phyloP scores from a whole-genome alignment of 2,797 vertebrate species.

The Takifugu rubripes region DNA sequence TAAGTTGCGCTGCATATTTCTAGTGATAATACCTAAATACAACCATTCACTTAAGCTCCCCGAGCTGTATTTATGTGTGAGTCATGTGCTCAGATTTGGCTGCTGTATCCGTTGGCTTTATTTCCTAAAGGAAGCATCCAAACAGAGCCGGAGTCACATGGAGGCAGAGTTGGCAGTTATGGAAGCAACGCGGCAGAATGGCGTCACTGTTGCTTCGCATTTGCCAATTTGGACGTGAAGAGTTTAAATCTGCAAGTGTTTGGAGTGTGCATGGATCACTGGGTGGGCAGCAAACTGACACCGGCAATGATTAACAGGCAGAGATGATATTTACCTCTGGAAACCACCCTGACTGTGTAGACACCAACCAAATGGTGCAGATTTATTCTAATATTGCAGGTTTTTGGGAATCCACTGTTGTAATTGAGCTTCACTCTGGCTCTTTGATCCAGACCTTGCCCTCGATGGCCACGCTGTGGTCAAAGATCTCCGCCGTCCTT shows the following conservation, averaged over 20 bases:
- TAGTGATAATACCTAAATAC: too few species aligned
- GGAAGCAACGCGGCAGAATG: slow-evolving; percentile 20
- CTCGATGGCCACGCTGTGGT: slow-evolving; percentile 68
- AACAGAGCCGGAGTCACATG: slow-evolving; percentile 39
- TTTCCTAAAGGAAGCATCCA: slow-evolving; percentile 31
- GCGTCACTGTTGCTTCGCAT: slow-evolving; percentile 30
- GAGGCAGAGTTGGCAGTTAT: slow-evolving; percentile 33
- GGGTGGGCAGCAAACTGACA: too few species aligned
- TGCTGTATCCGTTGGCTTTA: slow-evolving; percentile 30
- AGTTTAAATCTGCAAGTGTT: slow-evolving; percentile 16
- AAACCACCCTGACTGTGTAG: too few species aligned
- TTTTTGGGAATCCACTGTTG: slow-evolving; percentile 10
- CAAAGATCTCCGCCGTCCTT: slow-evolving; percentile 65
- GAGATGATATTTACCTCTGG: too few species aligned
- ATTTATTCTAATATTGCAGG: too few species aligned
- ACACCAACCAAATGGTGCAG: too few species aligned
- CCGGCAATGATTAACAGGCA: too few species aligned
- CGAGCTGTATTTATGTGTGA: slow-evolving; percentile 20
- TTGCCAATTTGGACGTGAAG: slow-evolving; percentile 42
- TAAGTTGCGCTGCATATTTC: too few species aligned
- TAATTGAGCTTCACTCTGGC: slow-evolving; percentile 21
- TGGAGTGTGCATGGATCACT: too few species aligned
- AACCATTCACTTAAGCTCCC: slow-evolving; percentile 10
- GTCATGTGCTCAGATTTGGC: slow-evolving; percentile 45
- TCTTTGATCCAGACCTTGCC: slow-evolving; percentile 3